A percentile compares a stretch with the other conserved stretches of the same genome.
phyloP scores from a whole-genome alignment of 2,888 invertebrate species.

The Rotaria socialis region DNA sequence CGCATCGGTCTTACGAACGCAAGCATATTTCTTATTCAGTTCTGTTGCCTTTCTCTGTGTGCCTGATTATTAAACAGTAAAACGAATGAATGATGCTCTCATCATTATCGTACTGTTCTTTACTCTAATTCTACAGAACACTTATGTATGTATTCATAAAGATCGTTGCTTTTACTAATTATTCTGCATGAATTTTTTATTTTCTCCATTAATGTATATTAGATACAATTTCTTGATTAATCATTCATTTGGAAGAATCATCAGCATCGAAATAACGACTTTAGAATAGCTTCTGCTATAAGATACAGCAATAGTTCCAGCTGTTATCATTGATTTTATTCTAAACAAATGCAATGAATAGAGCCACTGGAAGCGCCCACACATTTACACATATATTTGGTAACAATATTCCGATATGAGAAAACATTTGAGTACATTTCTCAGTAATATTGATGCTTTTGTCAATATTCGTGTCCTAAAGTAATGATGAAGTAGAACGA shows the following conservation, averaged over 20 bases:
- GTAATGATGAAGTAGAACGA: neutral
- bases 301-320: neutral
- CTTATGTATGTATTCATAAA: conserved; percentile 11
- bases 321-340: neutral
- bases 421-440: neutral
- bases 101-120: neutral
- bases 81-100: neutral
- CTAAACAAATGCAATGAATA: neutral
- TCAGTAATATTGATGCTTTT: neutral
- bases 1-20: neutral
- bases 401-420: neutral
- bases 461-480: neutral
- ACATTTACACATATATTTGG: neutral
- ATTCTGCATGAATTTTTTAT: neutral
- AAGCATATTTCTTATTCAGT: neutral
- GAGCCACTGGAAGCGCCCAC: neutral
- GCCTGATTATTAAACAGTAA: neutral
- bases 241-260: neutral
- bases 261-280: neutral
- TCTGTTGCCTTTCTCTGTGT: neutral
- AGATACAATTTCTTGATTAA: neutral
- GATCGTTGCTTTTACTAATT: neutral
- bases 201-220: neutral
- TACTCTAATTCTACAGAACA: neutral
- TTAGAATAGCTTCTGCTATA: neutral